Percentiles rank a stretch among this genome's conserved stretches.
Conservation (phyloP, 2,113 vertebrate species). For the Chamaea fasciata region DNA sequence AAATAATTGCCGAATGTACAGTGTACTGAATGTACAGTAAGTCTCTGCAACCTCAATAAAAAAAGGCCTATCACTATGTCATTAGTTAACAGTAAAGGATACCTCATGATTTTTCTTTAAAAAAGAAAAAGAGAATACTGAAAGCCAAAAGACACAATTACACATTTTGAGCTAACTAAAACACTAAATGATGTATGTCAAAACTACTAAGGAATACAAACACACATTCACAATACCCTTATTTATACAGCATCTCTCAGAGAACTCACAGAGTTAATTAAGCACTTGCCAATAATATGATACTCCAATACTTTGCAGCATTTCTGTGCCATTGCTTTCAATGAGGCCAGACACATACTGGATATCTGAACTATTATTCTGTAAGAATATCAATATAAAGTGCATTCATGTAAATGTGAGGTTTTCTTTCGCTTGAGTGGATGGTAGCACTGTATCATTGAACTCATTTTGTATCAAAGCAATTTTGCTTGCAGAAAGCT, state of each 20-base stretch:
- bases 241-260: conserved; percentile 51
- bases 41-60: conserved; percentile 74
- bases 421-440: conserved; percentile 92
- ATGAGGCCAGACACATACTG: conserved; percentile 69
- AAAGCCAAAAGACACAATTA: conserved; percentile 57
- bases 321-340: conserved; percentile 76
- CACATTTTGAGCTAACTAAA: conserved; percentile 35
- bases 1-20: conserved; percentile 83
- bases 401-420: conserved; percentile 85
- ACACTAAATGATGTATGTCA: conserved; percentile 5
- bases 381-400: conserved; percentile 79
- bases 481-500: conserved; percentile 91
- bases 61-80: conserved; percentile 68
- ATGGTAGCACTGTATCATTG: conserved; percentile 86
- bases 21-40: conserved; percentile 86
- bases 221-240: conserved; percentile 47
- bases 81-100: conserved; percentile 74
- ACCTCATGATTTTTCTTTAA: conserved; percentile 73
- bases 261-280: conserved; percentile 69
- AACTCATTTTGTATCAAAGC: conserved; percentile 95
- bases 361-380: conserved; percentile 63
- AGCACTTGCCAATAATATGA: conserved; percentile 65
- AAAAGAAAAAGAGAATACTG: conserved; percentile 53
- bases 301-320: conserved; percentile 69
- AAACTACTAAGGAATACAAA: conserved; percentile 20